Evolutionary conservation across 35 echinoderm and acorn worm genomes (phyloP).

Genomic region (Heliocidaris erythrogramma): DNA sequence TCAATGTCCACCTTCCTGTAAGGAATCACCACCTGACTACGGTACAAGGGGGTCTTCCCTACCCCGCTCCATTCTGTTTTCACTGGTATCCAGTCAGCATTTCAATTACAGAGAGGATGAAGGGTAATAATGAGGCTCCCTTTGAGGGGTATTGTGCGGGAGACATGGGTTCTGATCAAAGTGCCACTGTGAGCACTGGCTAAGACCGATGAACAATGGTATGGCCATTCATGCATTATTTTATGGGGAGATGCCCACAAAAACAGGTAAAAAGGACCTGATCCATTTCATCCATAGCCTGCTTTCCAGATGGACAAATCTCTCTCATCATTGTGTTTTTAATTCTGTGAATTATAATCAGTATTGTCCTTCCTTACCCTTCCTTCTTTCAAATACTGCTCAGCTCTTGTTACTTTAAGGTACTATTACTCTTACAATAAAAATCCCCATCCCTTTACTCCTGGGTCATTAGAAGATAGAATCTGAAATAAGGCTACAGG

Average conservation of each 20-base stretch:
- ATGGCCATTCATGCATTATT: neutral
- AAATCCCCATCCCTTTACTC: too few relatives aligned
- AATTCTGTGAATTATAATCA: neutral
- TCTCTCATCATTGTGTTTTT: neutral
- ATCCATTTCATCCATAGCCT: neutral
- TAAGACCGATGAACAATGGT: neutral
- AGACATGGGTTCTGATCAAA: neutral
- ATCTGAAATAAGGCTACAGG: too few relatives aligned
- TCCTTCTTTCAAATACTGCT: too few relatives aligned
- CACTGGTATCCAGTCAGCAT: neutral
- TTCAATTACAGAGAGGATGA: neutral
- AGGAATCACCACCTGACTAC: neutral
- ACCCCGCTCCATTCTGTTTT: neutral
- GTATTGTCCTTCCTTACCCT: neutral
- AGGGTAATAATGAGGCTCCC: neutral
- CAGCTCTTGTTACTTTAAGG: too few relatives aligned
- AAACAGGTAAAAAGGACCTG: neutral
- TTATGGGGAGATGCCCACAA: neutral
- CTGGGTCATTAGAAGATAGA: too few relatives aligned
- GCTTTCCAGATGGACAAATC: neutral
- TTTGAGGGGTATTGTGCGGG: neutral
- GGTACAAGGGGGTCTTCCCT: neutral
- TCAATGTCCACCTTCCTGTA: neutral
- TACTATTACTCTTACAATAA: neutral
- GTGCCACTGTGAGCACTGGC: neutral